A percentile compares a stretch with the other conserved stretches of the same genome.
Conservation (phyloP, 35 echinoderm and acorn worm genomes). For the Diadema setosum region DNA sequence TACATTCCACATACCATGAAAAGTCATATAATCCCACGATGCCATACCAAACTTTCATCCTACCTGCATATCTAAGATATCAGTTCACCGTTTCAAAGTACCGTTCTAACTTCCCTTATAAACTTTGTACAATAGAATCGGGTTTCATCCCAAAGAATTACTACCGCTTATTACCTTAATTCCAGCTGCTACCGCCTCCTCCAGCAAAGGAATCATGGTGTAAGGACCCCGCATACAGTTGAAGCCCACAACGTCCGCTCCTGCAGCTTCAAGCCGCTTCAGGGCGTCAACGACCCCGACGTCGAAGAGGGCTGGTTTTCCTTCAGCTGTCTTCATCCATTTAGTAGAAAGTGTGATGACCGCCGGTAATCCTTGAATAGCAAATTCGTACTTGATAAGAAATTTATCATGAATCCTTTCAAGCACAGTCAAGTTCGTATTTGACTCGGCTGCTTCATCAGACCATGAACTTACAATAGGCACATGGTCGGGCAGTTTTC, state of each 20-base stretch:
- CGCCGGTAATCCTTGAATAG: background rate
- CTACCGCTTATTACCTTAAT: no score
- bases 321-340: background rate
- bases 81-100: background rate
- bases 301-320: background rate
- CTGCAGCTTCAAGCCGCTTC: constrained; percentile 22
- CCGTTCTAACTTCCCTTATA: no score
- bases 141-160: no score
- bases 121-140: no score
- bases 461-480: no score
- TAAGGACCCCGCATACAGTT: background rate
- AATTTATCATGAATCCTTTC: no score
- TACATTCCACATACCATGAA: no score
- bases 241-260: background rate
- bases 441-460: no score
- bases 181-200: background rate
- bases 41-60: background rate
- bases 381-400: no score
- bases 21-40: no score
- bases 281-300: background rate
- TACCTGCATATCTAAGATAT: background rate
- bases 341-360: background rate
- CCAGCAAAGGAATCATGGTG: background rate
- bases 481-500: no score
- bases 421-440: no score